Percentiles rank a stretch among this genome's conserved stretches.
phyloP scores from a whole-genome alignment of 2,888 invertebrate species.

The Andrena dorsata region DNA sequence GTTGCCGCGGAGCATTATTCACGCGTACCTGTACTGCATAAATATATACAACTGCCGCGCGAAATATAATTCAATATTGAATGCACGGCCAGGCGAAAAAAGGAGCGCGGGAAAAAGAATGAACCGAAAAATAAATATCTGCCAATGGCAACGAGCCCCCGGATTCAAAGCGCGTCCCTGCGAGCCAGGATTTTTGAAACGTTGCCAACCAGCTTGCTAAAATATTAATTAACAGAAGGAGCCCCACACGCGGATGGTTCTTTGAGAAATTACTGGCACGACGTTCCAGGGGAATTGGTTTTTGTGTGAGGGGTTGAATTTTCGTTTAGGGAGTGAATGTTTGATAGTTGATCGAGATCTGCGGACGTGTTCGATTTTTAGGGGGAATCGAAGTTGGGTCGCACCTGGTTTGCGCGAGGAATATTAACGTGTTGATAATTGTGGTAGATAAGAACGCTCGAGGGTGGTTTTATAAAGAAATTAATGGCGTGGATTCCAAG shows the following conservation, averaged over 20 bases:
- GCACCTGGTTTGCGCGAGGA: no score
- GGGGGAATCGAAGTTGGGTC: no score
- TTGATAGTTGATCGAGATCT: background rate
- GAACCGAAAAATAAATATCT: constrained; percentile 41
- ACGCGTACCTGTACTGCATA: background rate
- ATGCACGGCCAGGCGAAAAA: background rate
- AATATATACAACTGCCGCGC: background rate
- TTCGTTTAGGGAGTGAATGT: background rate
- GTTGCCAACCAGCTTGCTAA: constrained; percentile 40
- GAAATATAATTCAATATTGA: constrained; percentile 32
- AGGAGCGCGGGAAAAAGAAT: background rate
- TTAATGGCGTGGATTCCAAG: no score
- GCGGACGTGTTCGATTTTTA: no score
- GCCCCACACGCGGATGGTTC: background rate
- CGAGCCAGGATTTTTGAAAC: constrained; percentile 40
- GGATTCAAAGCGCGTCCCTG: constrained; percentile 27
- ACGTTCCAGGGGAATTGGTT: background rate
- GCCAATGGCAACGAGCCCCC: background rate
- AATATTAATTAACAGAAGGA: constrained; percentile 44
- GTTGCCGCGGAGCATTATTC: constrained; percentile 18
- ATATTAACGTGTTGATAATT: no score
- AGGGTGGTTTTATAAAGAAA: no score
- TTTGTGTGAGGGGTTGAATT: background rate
- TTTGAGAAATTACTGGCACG: background rate
- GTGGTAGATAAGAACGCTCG: no score